phyloP scores from a whole-genome alignment of 2,888 invertebrate genomes.

The Stenoptilia bipunctidactyla region DNA sequence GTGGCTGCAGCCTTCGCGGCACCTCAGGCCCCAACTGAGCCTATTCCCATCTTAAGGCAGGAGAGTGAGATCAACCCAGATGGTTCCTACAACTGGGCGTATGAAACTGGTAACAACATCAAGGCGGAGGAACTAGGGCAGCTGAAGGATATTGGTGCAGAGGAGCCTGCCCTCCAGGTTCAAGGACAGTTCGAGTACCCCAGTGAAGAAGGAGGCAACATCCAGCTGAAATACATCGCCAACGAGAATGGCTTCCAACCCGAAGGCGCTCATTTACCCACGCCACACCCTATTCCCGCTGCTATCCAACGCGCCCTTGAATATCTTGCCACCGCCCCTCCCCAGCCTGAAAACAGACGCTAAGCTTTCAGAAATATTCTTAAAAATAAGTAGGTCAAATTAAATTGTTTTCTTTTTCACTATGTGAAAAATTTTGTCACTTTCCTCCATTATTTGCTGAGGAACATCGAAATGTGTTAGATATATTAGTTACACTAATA shows the following conservation, averaged over 20 bases:
- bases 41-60: conserved; percentile 67
- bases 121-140: conserved; percentile 65
- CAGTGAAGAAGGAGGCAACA: conserved; percentile 72
- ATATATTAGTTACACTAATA: no score
- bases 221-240: conserved; percentile 74
- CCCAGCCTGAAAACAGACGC: conserved; percentile 40
- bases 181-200: conserved; percentile 75
- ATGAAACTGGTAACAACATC: conserved; percentile 77
- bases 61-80: conserved; percentile 68
- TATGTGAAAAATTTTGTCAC: no score
- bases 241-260: conserved; percentile 80
- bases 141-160: conserved; percentile 66
- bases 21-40: conserved; percentile 42
- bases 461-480: no score
- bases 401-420: no score
- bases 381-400: no score
- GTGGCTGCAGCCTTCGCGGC: conserved; percentile 47
- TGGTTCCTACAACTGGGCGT: conserved; percentile 70
- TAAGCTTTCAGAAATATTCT: no score
- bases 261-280: conserved; percentile 72
- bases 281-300: conserved; percentile 78
- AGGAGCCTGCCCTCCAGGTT: conserved; percentile 64
- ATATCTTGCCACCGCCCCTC: conserved; percentile 76
- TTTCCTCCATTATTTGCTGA: no score
- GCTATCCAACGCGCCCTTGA: conserved; percentile 77